Conservation (phyloP, 2,888 invertebrate genomes). For the Argyra leucocephala region DNA sequence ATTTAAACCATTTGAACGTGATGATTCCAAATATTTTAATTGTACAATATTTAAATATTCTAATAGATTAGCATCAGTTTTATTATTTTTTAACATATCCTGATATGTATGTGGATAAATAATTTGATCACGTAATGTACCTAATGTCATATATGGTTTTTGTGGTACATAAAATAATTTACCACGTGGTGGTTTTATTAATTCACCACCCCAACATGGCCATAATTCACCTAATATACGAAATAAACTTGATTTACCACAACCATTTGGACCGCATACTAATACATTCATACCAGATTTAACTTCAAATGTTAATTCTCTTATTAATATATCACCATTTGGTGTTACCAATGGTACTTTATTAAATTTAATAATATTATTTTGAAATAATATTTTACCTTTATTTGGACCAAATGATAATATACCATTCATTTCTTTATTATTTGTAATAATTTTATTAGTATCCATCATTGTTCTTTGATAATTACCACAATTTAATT, state of each 20-base stretch:
- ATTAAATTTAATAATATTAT: slow-evolving; percentile 85
- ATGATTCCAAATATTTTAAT: slow-evolving; percentile 69
- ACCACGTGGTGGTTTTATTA: slow-evolving; percentile 90
- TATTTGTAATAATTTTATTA: slow-evolving; percentile 29
- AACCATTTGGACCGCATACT: slow-evolving; percentile 96
- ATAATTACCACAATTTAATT: slow-evolving; percentile 69
- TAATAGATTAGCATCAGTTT: slow-evolving; percentile 67
- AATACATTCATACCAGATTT: slow-evolving; percentile 90
- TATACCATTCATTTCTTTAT: slow-evolving; percentile 11
- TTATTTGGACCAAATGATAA: slow-evolving; percentile 55
- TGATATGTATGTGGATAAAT: slow-evolving; percentile 89
- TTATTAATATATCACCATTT: slow-evolving; percentile 88
- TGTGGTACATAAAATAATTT: slow-evolving; percentile 92
- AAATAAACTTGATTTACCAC: slow-evolving; percentile 96
- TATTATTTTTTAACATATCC: slow-evolving; percentile 70
- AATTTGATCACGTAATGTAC: slow-evolving; percentile 85
- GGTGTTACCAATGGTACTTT: slow-evolving; percentile 92
- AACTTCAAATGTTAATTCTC: slow-evolving; percentile 83
- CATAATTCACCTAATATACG: slow-evolving; percentile 92
- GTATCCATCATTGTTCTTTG: slow-evolving; percentile 49
- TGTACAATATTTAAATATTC: slow-evolving; percentile 74
- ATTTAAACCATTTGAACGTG: slow-evolving; percentile 81
- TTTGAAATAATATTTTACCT: slow-evolving; percentile 71
- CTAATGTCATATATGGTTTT: slow-evolving; percentile 95
- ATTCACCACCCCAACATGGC: slow-evolving; percentile 88